Evolutionary conservation across 2,888 invertebrate species (phyloP).

Genomic region (Perizoma flavofasciatum): DNA sequence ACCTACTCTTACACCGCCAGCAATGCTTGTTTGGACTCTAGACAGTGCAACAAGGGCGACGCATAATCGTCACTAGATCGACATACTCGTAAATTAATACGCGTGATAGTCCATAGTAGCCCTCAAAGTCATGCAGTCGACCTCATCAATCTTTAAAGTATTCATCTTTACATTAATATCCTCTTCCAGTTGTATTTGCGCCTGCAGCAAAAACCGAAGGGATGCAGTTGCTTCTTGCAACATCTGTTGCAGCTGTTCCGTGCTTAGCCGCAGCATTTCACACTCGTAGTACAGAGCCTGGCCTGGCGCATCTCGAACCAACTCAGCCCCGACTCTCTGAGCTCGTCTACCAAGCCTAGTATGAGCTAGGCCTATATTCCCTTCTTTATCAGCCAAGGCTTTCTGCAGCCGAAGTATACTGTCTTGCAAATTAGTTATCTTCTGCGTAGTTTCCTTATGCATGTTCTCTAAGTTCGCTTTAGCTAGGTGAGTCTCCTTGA

Average conservation of each 20-base stretch:
- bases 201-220: constrained; percentile 91
- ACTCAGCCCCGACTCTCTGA: constrained; percentile 91
- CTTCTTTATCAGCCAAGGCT: constrained; percentile 92
- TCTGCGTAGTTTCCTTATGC: constrained; percentile 88
- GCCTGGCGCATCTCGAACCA: constrained; percentile 92
- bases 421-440: constrained; percentile 90
- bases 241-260: constrained; percentile 87
- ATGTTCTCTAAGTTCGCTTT: constrained; percentile 93
- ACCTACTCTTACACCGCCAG: no score
- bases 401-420: constrained; percentile 90
- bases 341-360: constrained; percentile 92
- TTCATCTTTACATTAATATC: constrained; percentile 96
- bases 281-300: constrained; percentile 89
- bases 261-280: constrained; percentile 86
- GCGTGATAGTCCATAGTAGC: constrained; percentile 89
- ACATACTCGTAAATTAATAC: constrained; percentile 66
- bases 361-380: constrained; percentile 91
- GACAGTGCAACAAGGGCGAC: no score
- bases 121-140: constrained; percentile 93
- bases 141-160: constrained; percentile 96
- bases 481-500: constrained; percentile 89
- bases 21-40: no score
- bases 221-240: constrained; percentile 89
- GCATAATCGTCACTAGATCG: no score
- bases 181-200: constrained; percentile 95